Evolutionary conservation across 2,888 invertebrate species (phyloP).

Genomic region (Capitulum mitella): DNA sequence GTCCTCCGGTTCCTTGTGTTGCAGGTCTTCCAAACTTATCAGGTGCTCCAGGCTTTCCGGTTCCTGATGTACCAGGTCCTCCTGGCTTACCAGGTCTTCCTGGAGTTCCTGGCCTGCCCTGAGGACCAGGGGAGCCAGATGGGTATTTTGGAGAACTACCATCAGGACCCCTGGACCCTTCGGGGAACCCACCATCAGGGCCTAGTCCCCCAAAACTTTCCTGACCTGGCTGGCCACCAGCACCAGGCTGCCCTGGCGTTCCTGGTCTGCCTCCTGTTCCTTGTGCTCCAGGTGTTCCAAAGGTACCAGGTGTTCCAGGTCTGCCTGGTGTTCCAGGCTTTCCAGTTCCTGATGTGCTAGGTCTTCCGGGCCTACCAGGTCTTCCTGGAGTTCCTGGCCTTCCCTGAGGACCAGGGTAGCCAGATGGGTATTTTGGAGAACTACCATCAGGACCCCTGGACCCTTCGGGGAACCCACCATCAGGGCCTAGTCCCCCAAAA

Average conservation of each 20-base stretch:
- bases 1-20: neutral
- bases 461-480: neutral
- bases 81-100: too few relatives aligned
- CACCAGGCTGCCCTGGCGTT: too few relatives aligned
- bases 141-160: too few relatives aligned
- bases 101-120: too few relatives aligned
- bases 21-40: neutral
- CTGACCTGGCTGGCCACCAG: too few relatives aligned
- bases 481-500: neutral
- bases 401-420: neutral
- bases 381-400: neutral
- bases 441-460: neutral
- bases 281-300: too few relatives aligned
- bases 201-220: too few relatives aligned
- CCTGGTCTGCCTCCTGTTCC: too few relatives aligned
- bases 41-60: too few relatives aligned
- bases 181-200: too few relatives aligned
- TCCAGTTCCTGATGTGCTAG: constrained; percentile 20
- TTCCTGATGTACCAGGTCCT: neutral
- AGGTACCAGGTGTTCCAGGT: neutral
- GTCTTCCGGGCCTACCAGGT: neutral
- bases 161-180: too few relatives aligned
- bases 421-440: neutral
- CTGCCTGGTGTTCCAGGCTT: constrained; percentile 22
- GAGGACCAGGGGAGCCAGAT: too few relatives aligned